Evolutionary conservation across 2,797 vertebrate genomes (phyloP).

Genomic region (Gouania willdenowi): DNA sequence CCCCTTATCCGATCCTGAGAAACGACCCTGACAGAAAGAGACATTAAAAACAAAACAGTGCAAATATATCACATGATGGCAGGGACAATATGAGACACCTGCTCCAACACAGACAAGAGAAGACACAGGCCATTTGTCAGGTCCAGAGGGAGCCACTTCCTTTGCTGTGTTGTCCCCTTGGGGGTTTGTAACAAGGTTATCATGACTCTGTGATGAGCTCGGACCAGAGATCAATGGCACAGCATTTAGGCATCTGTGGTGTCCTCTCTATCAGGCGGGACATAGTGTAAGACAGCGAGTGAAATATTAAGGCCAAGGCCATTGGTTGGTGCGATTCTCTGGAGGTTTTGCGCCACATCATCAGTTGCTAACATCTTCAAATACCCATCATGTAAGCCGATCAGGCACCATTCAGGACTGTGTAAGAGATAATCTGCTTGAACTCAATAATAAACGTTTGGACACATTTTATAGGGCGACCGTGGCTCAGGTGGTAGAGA

Average conservation of each 20-base stretch:
- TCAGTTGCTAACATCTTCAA: conserved; percentile 31
- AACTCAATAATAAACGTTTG: conserved; percentile 36
- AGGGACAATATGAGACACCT: conserved; percentile 46
- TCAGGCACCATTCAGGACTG: conserved; percentile 36
- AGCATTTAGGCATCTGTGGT: conserved; percentile 25
- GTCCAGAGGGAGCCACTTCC: conserved; percentile 9
- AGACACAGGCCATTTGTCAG: conserved; percentile 20
- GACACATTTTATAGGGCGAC: conserved; percentile 18
- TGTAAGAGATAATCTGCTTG: conserved; percentile 57
- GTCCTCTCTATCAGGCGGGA: no score
- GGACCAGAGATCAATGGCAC: conserved; percentile 38
- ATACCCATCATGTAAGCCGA: conserved; percentile 53
- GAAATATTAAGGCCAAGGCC: conserved; percentile 28
- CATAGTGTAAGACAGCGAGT: conserved; percentile 3
- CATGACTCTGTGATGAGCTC: conserved; percentile 40
- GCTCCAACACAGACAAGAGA: conserved; percentile 21
- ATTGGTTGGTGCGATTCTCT: conserved; percentile 8
- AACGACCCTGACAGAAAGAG: conserved; percentile 15
- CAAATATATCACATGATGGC: conserved; percentile 38
- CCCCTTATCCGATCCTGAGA: conserved; percentile 36
- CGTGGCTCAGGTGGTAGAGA: no score
- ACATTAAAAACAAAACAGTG: conserved; percentile 42
- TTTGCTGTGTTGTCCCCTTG: conserved; percentile 20
- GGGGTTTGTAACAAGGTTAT: conserved; percentile 49
- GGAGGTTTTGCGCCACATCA: conserved; percentile 20